Base-by-base conservation (phyloP, 2,113 vertebrate genomes). In the Uria aalge region DNA sequence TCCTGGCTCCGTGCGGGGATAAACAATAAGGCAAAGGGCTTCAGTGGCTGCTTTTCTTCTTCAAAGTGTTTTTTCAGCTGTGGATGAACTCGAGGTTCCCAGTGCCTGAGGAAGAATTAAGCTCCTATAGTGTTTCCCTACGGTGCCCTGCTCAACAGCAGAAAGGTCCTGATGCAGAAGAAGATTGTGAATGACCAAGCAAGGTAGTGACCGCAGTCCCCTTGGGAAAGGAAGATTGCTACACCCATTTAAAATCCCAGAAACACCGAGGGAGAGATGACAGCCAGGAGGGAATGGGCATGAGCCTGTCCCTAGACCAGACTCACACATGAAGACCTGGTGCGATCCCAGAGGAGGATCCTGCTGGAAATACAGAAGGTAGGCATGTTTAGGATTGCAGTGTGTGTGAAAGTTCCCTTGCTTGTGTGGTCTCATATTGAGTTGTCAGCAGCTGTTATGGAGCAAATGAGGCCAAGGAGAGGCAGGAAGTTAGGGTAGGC, bases 201-300 rank as follows among this genome's bases (percentile, higher is more conserved):
- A 1, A 62, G 45, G 36, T 0, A 41, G 22, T 0, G 9, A 60
- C 24, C 1, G 1, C 74, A 53, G 34, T 8, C 43, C 2, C 20
- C 12, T 50, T 30, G 18, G 26, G 60, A n/a, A 67, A 66, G 38
- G 36, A 52, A 41, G 22, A 3, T 38, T 22, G 18, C 22, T 73
- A 12, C 36, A 38, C 9, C 27, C 43, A 1, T 21, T 27, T 34
- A 34, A n/a, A 84, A 52, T 26, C 30, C 14, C n/a, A 50, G 24
- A 82, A 41, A 29, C 8, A 60, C 40, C 0, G 1, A 50, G 55
- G 63, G 20, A 59, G 32, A 34, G 26, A 29, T 0, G 13, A 9
- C 5, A 73, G 27, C 14, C 41, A 59, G 40, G 30, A 62, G 13
- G 71, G 53, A 68, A 57, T 0, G 0, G 27, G 12, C 24, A 18